A percentile compares a stretch with the other conserved stretches of the same genome.
phyloP scores from a whole-genome alignment of 2,113 vertebrate species.

The Deroptyus accipitrinus region DNA sequence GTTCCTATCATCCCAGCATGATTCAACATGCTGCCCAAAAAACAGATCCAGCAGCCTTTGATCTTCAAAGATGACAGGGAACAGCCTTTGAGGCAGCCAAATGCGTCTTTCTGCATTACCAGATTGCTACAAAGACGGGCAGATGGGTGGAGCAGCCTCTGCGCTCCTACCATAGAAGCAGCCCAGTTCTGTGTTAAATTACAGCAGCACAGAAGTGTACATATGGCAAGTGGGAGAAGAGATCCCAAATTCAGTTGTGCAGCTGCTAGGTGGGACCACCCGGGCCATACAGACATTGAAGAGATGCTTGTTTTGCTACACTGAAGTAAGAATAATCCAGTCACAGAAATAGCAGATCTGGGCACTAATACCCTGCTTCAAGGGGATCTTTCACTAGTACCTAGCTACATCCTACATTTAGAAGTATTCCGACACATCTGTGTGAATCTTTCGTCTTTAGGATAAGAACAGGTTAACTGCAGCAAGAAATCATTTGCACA shows the following conservation, averaged over 20 bases:
- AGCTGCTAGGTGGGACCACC: conserved; percentile 25
- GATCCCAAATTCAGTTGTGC: conserved; percentile 35
- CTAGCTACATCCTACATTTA: background rate
- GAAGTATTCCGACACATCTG: background rate
- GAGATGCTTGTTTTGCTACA: background rate
- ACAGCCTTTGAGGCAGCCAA: conserved; percentile 63
- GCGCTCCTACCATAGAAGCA: background rate
- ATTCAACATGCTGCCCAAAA: conserved; percentile 64
- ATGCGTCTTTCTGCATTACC: conserved; percentile 52
- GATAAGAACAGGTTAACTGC: background rate
- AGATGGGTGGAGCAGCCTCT: conserved; percentile 58
- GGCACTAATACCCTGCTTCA: background rate
- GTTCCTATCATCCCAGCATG: conserved; percentile 64
- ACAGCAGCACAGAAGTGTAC: background rate
- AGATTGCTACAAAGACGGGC: conserved; percentile 63
- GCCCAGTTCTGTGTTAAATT: conserved; percentile 13
- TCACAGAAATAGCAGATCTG: background rate
- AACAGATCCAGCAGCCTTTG: conserved; percentile 63
- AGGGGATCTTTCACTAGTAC: background rate
- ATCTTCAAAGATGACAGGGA: conserved; percentile 68
- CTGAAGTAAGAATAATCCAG: background rate
- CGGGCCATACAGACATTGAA: background rate
- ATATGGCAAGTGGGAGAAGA: conserved; percentile 42
- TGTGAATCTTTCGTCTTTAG: background rate
- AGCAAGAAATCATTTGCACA: background rate